phyloP scores from a whole-genome alignment of 2,888 invertebrate species.

The Latrodectus elegans region DNA sequence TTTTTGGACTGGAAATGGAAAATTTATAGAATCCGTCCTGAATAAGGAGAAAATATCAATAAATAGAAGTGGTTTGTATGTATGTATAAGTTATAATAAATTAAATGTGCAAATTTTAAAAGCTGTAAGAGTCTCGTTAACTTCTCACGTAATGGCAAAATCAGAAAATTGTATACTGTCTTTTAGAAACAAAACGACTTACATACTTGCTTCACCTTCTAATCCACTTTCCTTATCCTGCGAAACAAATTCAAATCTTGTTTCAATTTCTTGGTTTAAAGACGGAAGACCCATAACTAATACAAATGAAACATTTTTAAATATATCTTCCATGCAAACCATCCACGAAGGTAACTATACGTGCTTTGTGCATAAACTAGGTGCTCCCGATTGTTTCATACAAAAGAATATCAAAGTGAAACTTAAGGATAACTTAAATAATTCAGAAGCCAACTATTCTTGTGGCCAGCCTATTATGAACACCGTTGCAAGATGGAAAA shows the following conservation, averaged over 20 bases:
- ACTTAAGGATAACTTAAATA: conserved; percentile 2
- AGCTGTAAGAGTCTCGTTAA: conserved; percentile 27
- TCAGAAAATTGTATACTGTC: conserved; percentile 15
- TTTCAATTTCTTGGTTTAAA: conserved; percentile 43
- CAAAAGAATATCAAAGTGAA: conserved; percentile 40
- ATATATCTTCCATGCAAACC: conserved; percentile 23
- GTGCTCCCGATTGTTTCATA: conserved; percentile 8
- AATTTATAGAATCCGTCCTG: neutral
- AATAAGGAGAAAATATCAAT: conserved; percentile 15
- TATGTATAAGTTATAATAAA: conserved; percentile 38
- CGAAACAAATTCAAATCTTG: conserved; percentile 24
- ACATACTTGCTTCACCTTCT: conserved; percentile 14
- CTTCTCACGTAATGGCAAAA: neutral
- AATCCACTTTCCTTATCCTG: conserved; percentile 42
- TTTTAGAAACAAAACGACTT: conserved; percentile 40
- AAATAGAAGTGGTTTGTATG: conserved; percentile 38
- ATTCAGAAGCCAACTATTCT: neutral
- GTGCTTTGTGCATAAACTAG: conserved; percentile 29
- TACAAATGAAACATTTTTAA: conserved; percentile 7
- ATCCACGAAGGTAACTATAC: conserved; percentile 50
- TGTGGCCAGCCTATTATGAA: conserved; percentile 54
- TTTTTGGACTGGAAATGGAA: conserved; percentile 48
- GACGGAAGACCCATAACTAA: conserved; percentile 15
- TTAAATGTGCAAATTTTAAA: conserved; percentile 21
- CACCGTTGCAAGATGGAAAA: conserved; percentile 21